phyloP scores from a whole-genome alignment of 2,888 invertebrate genomes.

The Cephalotes varians region DNA sequence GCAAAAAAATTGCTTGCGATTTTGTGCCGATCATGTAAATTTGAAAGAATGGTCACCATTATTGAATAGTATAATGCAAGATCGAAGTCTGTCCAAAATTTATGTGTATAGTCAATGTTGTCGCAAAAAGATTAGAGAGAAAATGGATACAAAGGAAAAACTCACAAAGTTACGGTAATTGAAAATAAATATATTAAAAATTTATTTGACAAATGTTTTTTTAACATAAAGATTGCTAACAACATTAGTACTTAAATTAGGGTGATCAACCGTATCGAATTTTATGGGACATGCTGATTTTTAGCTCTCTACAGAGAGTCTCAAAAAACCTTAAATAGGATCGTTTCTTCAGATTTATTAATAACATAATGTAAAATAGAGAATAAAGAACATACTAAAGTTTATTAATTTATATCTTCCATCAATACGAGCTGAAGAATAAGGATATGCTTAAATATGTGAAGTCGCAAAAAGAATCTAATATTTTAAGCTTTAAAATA shows the following conservation, averaged over 20 bases:
- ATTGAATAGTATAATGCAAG: constrained; percentile 69
- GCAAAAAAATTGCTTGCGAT: constrained; percentile 66
- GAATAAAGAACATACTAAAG: too few species aligned
- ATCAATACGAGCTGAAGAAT: too few species aligned
- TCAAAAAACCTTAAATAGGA: too few species aligned
- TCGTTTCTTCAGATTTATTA: too few species aligned
- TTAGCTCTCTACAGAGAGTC: too few species aligned
- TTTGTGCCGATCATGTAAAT: constrained; percentile 71
- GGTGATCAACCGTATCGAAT: too few species aligned
- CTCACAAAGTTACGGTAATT: constrained; percentile 72
- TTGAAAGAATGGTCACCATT: constrained; percentile 74
- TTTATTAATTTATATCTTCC: too few species aligned
- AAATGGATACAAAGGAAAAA: constrained; percentile 72
- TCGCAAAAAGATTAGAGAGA: constrained; percentile 65
- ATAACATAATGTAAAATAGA: too few species aligned
- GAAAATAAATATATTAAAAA: constrained; percentile 26
- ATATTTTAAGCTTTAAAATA: too few species aligned
- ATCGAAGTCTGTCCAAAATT: constrained; percentile 71
- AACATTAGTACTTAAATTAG: not conserved
- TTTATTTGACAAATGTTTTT: not conserved
- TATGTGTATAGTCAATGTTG: constrained; percentile 67
- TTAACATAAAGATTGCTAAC: not conserved
- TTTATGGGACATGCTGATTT: too few species aligned
- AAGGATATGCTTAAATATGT: too few species aligned
- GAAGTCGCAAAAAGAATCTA: too few species aligned